Evolutionary conservation across 2,797 vertebrate genomes (phyloP).

Genomic region (Cyclopterus lumpus): DNA sequence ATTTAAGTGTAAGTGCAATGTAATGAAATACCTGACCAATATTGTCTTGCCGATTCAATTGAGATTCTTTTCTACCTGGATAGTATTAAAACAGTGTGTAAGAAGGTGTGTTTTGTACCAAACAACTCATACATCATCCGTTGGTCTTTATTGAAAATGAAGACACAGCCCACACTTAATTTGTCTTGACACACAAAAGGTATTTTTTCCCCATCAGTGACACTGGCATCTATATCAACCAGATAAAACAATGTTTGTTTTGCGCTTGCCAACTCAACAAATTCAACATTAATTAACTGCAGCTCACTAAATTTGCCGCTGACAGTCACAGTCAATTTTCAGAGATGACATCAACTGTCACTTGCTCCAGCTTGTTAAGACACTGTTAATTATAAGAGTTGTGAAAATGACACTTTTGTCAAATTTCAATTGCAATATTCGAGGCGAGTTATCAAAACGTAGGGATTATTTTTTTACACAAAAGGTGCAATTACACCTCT

Average conservation of each 20-base stretch:
- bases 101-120: neutral
- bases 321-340: neutral
- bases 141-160: neutral
- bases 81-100: neutral
- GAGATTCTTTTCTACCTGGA: neutral
- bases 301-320: neutral
- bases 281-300: conserved; percentile 2
- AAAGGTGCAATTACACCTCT: conserved; percentile 16
- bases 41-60: neutral
- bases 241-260: neutral
- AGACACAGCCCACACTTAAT: neutral
- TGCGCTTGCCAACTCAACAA: neutral
- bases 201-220: neutral
- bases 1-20: too few species aligned
- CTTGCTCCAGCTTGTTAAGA: neutral
- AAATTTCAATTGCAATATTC: neutral
- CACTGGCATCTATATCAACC: neutral
- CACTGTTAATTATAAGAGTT: neutral
- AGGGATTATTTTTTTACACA: neutral
- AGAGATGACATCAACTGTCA: neutral
- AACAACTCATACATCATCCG: neutral
- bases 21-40: neutral
- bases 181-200: neutral
- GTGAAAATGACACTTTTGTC: neutral
- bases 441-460: neutral